These are phyloP conservation scores for Danio tinwini DNA, from an alignment of 2,797 vertebrate species.

Conservation along the genomic window DNA sequence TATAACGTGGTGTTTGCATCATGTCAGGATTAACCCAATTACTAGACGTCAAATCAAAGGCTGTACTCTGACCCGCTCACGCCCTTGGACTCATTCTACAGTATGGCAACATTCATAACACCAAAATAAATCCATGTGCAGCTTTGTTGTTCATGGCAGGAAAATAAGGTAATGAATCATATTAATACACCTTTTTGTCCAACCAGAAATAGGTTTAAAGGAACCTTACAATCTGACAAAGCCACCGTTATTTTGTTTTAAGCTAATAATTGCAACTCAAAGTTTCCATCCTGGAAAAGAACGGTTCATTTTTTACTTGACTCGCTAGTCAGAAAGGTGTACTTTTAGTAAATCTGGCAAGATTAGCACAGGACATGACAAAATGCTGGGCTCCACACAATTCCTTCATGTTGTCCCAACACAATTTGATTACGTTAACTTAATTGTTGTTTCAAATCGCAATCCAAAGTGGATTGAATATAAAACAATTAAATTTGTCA, in stretches of 20 bases:
- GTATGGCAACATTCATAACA: conserved; percentile 7
- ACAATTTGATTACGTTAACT: no score
- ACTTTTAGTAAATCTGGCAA: background rate
- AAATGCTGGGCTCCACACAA: no score
- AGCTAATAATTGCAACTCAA: background rate
- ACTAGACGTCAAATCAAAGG: background rate
- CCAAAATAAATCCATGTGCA: background rate
- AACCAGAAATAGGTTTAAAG: background rate
- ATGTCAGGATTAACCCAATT: conserved; percentile 2
- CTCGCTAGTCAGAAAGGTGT: background rate
- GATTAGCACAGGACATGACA: no score
- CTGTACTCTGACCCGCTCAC: background rate
- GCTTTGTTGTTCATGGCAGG: conserved; percentile 7
- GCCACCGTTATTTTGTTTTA: background rate
- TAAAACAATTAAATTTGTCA: no score
- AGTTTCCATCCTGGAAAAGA: background rate
- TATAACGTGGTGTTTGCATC: background rate
- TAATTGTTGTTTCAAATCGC: no score
- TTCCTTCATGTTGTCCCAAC: no score
- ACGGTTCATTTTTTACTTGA: background rate
- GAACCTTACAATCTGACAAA: background rate
- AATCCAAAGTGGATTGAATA: no score
- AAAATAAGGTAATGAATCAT: conserved; percentile 9
- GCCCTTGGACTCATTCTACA: background rate
- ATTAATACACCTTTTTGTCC: background rate